Base-by-base conservation (phyloP, 2,113 vertebrate species). In the Peromyscus californicus region DNA sequence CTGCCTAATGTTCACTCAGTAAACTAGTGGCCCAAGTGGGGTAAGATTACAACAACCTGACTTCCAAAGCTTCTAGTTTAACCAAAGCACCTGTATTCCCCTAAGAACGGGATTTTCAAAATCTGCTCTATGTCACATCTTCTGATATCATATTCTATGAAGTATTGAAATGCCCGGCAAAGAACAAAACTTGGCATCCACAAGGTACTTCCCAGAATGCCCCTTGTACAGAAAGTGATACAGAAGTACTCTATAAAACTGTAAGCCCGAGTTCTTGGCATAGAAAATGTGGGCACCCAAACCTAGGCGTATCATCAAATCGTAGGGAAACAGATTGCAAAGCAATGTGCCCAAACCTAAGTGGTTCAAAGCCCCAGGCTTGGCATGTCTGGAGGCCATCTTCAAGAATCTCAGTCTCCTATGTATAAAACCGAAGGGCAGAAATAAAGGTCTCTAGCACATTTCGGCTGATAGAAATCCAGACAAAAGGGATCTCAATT, bases 121-220 rank as follows among this genome's bases (percentile, higher is more conserved):
- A 74, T 42, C 36, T 48, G 16, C 31, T 31, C 21, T 54, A 67
- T 12, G 42, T 36, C 13, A 10, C 1, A 22, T 74, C 51, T 96
- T 93, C 93, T 82, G 63, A 89, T 13, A 19, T 33, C 4, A 4
- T 69, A 39, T 86, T 36, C 65, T 48, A 17, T 78, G 70, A 92
- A 86, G 8, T 65, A 74, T 21, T 26, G 12, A 96, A 95, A 76
- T 70, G 11, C 39, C 19, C n/a, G 42, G 91, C 63, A 78, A 88
- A 29, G 39, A 48, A 63, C 76, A 72, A 61, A 82, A 69, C 19
- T 15, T 93, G 31, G 22, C 74, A 54, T 83, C 59, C 22, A n/a
- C 67, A 75, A 17, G n/a, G n/a, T n/a, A 87, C 91, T 93, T 96
- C 70, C 78, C 36, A 87, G 93, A 75, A 21, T 57, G 11, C 42